Evolutionary conservation across 1,140 invertebrate genomes (phyloP), one percentile per base, ranked within the genome.

Genomic region (Drosophila pachea): DNA sequence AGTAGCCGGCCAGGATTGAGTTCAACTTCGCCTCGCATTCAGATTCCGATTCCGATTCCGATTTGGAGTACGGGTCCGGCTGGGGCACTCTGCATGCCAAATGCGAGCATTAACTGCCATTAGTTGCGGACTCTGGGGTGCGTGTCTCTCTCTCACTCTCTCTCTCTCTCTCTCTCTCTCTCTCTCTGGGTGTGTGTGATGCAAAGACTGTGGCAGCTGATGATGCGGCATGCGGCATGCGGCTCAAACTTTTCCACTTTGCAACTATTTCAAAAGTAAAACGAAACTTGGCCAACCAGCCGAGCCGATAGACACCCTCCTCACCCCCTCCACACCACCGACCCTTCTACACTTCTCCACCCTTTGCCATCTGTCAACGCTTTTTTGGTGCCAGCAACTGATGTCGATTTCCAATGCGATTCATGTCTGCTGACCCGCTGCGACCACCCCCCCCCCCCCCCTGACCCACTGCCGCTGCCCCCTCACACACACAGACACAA

Each of bases 231-330:
- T 62, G 35, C 47, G 53, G 53, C 54, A 63, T 70, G 68, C 71
- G 68, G 76, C 70, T 66, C 71, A 81, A 86, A 86, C 77, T 86
- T 86, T 86, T 86, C 81, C 81, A 86, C 81, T 86, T 86, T 86
- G 82, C 76, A 86, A 86, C 81, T 86, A 86, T 86, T 86, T 86
- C 82, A 81, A 86, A 86, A 86, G 81, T 86, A 76, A 77, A 86
- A 65, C 81, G 74, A 81, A 86, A 81, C 81, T 84, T 84, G 76
- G 54, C 49, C 56, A 42, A 49, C 63, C 48, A 59, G 42, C 43
- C 50, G 42, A 22, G 22, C 22, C 29, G 22, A 43, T 14, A 14
- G 40, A n/a, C 14, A 14, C 5, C 12, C 32, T 35, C 11, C 22
- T 8, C 33, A 11, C 4, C 8, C 33, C 0, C 38, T n/a, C 4